These are phyloP conservation scores for Drosophila lini DNA, from an alignment of 1,140 invertebrate genomes.

Conservation along the genomic window DNA sequence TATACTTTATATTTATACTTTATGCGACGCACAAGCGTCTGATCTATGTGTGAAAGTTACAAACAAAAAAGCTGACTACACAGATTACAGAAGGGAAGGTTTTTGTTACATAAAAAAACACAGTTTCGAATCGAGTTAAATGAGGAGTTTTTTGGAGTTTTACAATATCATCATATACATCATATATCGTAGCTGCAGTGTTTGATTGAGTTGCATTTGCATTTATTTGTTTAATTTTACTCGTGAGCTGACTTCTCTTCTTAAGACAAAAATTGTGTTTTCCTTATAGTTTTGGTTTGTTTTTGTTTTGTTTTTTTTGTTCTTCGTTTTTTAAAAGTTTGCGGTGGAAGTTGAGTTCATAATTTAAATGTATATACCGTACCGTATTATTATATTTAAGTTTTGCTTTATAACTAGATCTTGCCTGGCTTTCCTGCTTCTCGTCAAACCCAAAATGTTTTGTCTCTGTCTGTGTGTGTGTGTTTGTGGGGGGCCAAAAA, in stretches of 20 bases:
- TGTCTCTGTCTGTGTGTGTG: conserved; percentile 32
- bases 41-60: conserved; percentile 74
- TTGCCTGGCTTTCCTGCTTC: conserved; percentile 36
- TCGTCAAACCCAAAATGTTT: conserved; percentile 68
- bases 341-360: conserved; percentile 81
- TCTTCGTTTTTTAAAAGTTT: conserved; percentile 70
- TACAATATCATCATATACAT: conserved; percentile 48
- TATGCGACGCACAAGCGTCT: conserved; percentile 68
- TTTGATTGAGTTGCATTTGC: conserved; percentile 79
- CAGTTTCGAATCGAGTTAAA: conserved; percentile 19
- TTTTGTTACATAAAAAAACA: conserved; percentile 27
- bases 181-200: conserved; percentile 60
- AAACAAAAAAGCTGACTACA: conserved; percentile 78
- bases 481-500: conserved; percentile 53
- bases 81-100: conserved; percentile 42
- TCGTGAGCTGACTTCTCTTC: conserved; percentile 48
- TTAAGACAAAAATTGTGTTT: conserved; percentile 81
- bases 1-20: conserved; percentile 76
- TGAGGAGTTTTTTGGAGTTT: conserved; percentile 9
- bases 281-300: conserved; percentile 39
- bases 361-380: conserved; percentile 74
- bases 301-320: neutral
- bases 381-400: conserved; percentile 69
- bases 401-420: conserved; percentile 72
- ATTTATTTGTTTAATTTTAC: conserved; percentile 71